phyloP scores from a whole-genome alignment of 2,888 invertebrate species.

The Tuberolachnus salignus region DNA sequence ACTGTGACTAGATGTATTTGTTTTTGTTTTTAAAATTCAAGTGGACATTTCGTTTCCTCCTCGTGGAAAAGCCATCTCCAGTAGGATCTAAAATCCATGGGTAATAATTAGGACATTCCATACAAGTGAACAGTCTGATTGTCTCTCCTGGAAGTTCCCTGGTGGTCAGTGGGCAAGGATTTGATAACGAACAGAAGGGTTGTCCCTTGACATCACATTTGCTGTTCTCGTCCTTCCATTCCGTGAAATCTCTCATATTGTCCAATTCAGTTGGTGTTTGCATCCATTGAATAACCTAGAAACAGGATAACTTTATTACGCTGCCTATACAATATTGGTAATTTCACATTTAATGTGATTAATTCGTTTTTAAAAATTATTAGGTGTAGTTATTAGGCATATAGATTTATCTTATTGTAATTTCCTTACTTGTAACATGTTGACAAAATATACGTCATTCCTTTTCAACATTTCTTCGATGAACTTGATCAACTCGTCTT shows the following conservation, averaged over 20 bases:
- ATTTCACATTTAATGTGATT: not conserved
- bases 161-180: conserved; percentile 87
- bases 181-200: conserved; percentile 89
- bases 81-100: conserved; percentile 95
- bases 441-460: conserved; percentile 92
- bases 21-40: conserved; percentile 47
- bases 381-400: not conserved
- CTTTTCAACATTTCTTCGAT: conserved; percentile 89
- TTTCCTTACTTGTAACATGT: conserved; percentile 72
- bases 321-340: no score
- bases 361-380: not conserved
- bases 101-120: conserved; percentile 95
- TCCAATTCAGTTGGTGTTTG: conserved; percentile 89
- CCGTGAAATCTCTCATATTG: conserved; percentile 85
- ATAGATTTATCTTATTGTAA: not conserved
- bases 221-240: conserved; percentile 80
- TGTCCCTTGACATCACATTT: conserved; percentile 94
- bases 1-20: conserved; percentile 25
- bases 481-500: conserved; percentile 88
- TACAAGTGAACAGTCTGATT: conserved; percentile 89
- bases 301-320: no score
- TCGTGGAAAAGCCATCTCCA: conserved; percentile 82
- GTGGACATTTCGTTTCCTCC: conserved; percentile 38
- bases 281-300: conserved; percentile 93
- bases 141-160: conserved; percentile 91